Percentiles rank a stretch among this genome's conserved stretches.
These are phyloP conservation scores for Megastigmus dorsalis DNA, from an alignment of 2,888 invertebrate genomes.

Conservation along the genomic window DNA sequence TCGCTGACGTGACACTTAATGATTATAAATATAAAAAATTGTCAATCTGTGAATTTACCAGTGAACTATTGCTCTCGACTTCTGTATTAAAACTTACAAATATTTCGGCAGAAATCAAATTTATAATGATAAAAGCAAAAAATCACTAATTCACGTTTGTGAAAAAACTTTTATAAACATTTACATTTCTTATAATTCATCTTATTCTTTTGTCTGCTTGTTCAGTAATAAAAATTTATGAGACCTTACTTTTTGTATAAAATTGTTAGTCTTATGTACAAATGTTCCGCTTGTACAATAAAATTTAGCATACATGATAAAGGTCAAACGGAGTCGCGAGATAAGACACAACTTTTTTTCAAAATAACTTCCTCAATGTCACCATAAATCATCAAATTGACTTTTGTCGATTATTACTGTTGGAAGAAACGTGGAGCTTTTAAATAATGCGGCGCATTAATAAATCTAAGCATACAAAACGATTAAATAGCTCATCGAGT, in stretches of 20 bases:
- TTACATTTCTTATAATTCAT: conserved; percentile 1
- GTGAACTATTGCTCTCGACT: no score
- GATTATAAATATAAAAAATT: no score
- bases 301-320: neutral
- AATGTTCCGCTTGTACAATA: neutral
- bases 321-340: neutral
- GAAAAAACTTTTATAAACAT: neutral
- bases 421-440: neutral
- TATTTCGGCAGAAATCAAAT: no score
- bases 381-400: conserved; percentile 10
- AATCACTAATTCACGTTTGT: neutral
- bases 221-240: neutral
- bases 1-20: neutral
- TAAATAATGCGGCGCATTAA: conserved; percentile 10
- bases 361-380: conserved; percentile 19
- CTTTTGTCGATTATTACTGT: neutral
- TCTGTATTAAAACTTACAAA: no score
- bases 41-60: no score
- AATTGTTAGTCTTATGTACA: neutral
- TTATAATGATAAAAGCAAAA: neutral
- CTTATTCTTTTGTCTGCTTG: neutral
- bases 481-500: neutral
- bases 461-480: conserved; percentile 17
- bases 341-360: conserved; percentile 31
- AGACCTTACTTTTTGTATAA: neutral